These are phyloP conservation scores for Cryptocephalus primarius DNA, from an alignment of 2,888 invertebrate species.

Conservation along the genomic window DNA sequence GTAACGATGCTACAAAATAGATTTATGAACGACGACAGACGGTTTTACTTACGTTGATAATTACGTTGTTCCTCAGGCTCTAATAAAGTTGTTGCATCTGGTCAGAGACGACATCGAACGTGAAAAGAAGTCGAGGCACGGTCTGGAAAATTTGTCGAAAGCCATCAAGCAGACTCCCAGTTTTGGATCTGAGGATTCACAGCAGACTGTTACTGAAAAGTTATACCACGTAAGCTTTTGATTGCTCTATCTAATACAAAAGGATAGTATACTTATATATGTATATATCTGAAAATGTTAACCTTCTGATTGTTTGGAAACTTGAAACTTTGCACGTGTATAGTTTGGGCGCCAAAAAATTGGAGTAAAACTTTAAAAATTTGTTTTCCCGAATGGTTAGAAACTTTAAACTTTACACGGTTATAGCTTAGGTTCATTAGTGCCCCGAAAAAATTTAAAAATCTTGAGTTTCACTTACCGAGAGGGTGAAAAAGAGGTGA, in stretches of 20 bases:
- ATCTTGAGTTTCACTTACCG: too few species aligned
- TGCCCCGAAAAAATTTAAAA: too few species aligned
- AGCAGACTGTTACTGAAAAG: conserved; percentile 85
- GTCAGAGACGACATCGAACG: conserved; percentile 82
- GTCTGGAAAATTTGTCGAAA: conserved; percentile 78
- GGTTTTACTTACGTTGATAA: background rate
- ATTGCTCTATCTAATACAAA: background rate
- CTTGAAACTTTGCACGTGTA: too few species aligned
- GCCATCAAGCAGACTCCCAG: conserved; percentile 78
- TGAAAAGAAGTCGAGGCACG: conserved; percentile 81
- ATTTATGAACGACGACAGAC: background rate
- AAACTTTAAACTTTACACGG: too few species aligned
- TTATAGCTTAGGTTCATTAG: too few species aligned
- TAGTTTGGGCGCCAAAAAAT: too few species aligned
- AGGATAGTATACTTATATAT: too few species aligned
- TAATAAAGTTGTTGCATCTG: conserved; percentile 74
- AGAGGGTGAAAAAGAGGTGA: too few species aligned
- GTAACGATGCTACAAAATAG: conserved; percentile 30
- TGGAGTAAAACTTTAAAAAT: too few species aligned
- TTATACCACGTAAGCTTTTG: conserved; percentile 70
- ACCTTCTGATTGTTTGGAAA: too few species aligned
- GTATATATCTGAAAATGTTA: too few species aligned
- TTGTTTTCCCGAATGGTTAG: too few species aligned
- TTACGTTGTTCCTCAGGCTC: conserved; percentile 43
- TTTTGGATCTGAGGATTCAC: conserved; percentile 78